Base-by-base conservation (phyloP, 64 coral and sea anemone species). In the Astreopora myriophthalma region DNA sequence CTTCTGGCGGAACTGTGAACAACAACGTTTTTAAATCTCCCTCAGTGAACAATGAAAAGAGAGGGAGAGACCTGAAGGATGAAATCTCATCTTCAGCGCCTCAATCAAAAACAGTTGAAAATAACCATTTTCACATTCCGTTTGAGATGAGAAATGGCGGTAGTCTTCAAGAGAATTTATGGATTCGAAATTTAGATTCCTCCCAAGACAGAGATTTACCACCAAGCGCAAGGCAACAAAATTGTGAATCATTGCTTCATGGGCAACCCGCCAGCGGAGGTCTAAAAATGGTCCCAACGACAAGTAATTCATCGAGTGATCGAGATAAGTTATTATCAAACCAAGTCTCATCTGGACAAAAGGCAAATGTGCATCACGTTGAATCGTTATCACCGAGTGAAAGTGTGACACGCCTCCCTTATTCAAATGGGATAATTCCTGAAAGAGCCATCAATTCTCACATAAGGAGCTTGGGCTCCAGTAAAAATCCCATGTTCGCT, bases 401-500 rank as follows among this genome's bases (percentile, higher is more conserved):
- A 58, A 34, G 52, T 35, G 52, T 82, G 16, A 82, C 63, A 82
- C 0, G 17, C 29, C 51, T 32, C 20, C 33, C 33, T 12, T 0
- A 9, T 5, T 12, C 79, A 8, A 82, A 82, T 33, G 79, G 79
- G 33, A 34, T 82, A 23, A 82, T 82, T 63, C 55, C 79, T 37
- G 57, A 80, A 16, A 57, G 76, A 33, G 19, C 58, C 17, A 14
- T 60, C 1, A 80, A 80, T 34, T 58, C 48, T 58, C 26, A 80
- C 19, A 4, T 3, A 1, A 69, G 62, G 19, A 49, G 34, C 24
- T 71, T 42, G 11, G 51, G 26, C 26, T 34, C 51, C 52, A n/a
- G 24, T 9, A 64, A 85, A 67, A 66, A 34, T 49, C 19, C n/a
- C 26, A 38, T 28, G n/a, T 13, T 20, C 24, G 61, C 23, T 8